Percentiles rank a stretch among this genome's conserved stretches.
phyloP scores from a whole-genome alignment of 2,888 invertebrate genomes.

The Saturnia japonica region DNA sequence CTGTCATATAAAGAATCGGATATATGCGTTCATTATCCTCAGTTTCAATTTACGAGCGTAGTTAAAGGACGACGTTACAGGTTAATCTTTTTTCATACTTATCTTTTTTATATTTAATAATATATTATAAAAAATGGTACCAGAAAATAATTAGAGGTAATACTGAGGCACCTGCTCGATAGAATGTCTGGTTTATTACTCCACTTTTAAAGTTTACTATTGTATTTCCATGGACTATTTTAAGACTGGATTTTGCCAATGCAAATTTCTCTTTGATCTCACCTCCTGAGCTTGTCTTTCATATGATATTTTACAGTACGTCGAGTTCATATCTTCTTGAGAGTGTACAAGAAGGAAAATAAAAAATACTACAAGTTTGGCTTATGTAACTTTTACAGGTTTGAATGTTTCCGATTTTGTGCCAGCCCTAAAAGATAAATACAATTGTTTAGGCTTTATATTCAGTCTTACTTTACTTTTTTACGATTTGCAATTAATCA shows the following conservation, averaged over 20 bases:
- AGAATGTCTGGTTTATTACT: neutral
- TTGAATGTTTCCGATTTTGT: neutral
- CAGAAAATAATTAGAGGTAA: neutral
- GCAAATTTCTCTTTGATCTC: neutral
- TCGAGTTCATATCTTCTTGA: neutral
- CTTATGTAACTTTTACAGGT: too few species aligned
- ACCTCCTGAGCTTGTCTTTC: neutral
- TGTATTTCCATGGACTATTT: neutral
- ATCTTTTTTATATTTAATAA: neutral
- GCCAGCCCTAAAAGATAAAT: neutral
- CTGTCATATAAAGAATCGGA: slow-evolving; percentile 17
- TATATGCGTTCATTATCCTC: slow-evolving; percentile 17
- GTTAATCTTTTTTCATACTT: neutral
- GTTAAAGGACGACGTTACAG: neutral
- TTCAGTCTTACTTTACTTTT: neutral
- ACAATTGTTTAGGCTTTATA: neutral
- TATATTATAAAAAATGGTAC: neutral
- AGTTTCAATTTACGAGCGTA: neutral
- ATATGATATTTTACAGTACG: neutral
- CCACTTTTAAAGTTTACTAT: neutral
- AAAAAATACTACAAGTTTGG: neutral
- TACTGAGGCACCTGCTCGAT: neutral
- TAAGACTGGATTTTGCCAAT: neutral
- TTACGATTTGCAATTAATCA: neutral
- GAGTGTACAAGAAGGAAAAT: neutral